phyloP scores from a whole-genome alignment of 2,888 invertebrate species.

The Standfussiana lucernea region DNA sequence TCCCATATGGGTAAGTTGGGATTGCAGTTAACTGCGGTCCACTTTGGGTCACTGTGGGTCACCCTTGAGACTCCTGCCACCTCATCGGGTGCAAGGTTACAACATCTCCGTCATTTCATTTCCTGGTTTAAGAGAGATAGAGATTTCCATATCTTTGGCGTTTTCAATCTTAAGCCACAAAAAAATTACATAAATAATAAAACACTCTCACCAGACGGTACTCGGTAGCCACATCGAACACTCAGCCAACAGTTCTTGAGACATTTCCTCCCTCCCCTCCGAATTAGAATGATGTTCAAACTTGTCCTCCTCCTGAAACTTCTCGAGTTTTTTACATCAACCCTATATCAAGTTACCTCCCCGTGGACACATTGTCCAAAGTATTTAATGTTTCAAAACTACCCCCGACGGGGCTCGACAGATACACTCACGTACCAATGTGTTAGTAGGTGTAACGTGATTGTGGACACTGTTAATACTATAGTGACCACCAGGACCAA shows the following conservation, averaged over 20 bases:
- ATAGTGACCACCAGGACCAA: background rate
- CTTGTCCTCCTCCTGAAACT: background rate
- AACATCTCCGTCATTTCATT: background rate
- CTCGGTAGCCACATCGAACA: background rate
- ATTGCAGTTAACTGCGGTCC: background rate
- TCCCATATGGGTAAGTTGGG: background rate
- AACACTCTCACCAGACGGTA: background rate
- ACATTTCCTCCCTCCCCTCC: background rate
- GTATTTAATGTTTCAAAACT: constrained; percentile 26
- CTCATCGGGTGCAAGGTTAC: background rate
- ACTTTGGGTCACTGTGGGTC: too few species aligned
- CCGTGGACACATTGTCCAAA: constrained; percentile 19
- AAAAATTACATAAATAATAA: background rate
- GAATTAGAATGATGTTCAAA: constrained; percentile 28
- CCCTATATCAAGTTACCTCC: constrained; percentile 21
- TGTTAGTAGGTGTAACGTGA: background rate
- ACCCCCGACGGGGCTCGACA: background rate
- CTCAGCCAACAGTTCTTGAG: background rate
- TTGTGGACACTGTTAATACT: background rate
- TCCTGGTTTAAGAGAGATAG: background rate
- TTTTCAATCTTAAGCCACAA: background rate
- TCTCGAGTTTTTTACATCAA: constrained; percentile 18
- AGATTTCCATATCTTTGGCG: too few species aligned
- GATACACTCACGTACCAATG: constrained; percentile 11
- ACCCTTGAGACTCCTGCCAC: background rate